Percentiles rank a stretch among this genome's conserved stretches.
These are phyloP conservation scores for Pogonomyrmex californicus DNA, from an alignment of 1,140 invertebrate species.

Conservation along the genomic window DNA sequence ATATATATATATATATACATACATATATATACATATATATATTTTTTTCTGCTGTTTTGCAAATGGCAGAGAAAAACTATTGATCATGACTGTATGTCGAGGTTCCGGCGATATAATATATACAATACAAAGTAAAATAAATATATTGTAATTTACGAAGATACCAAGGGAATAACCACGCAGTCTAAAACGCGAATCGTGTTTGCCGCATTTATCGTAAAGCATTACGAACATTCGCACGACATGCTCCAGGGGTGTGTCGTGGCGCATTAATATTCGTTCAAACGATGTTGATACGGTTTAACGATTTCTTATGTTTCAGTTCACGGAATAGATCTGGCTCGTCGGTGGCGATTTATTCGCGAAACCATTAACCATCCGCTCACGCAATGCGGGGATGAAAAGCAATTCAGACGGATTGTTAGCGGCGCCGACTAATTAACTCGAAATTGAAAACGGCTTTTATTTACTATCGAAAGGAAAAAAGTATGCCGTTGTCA, in stretches of 20 bases:
- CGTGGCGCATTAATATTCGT: conserved; percentile 26
- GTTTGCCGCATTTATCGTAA: conserved; percentile 27
- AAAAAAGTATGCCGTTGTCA: neutral
- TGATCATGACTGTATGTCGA: neutral
- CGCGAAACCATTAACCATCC: neutral
- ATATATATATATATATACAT: neutral
- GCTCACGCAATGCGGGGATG: neutral
- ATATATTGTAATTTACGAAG: conserved; percentile 9
- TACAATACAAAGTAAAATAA: neutral
- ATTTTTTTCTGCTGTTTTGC: neutral
- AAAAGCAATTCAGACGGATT: neutral
- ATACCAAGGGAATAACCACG: neutral
- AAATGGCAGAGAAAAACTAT: neutral
- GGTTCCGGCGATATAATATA: neutral
- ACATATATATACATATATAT: neutral
- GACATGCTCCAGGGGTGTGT: neutral
- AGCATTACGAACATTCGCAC: neutral
- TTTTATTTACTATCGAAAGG: neutral
- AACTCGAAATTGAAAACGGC: neutral
- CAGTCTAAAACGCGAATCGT: neutral
- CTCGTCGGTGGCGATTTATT: conserved; percentile 16
- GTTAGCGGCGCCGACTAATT: neutral
- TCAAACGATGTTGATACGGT: conserved; percentile 14
- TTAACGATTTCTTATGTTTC: conserved; percentile 20
- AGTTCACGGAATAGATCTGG: conserved; percentile 3